Base-by-base conservation (phyloP, 2,113 vertebrate genomes). In the Fregata magnificens region DNA sequence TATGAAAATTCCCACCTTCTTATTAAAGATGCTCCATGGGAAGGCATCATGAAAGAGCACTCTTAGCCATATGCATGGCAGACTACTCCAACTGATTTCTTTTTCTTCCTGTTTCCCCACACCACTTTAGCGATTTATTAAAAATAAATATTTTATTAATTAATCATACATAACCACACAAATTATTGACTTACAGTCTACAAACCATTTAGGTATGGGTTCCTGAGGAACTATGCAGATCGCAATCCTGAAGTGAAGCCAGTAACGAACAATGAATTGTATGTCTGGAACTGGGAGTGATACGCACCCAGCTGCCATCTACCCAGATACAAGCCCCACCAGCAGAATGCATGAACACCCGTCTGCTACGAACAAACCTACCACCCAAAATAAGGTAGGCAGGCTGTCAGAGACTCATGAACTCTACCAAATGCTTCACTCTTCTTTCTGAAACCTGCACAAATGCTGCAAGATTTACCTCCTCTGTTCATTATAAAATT, bases 131-230 rank as follows among this genome's bases (percentile, higher is more conserved):
- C 78, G 1, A 82, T 89, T 89, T 89, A 89, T 79, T 94, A 8
- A 94, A 94, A 91, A 84, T 28, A 66, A 86, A 44, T 53, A 53
- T 9, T 38, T 95, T 66, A 90, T 92, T 96, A 81, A 92, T 95
- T 82, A 72, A 93, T 83, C 65, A 86, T 47, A 42, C 20, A 73
- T 38, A 71, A 71, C 26, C 59, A 91, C n/a, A 91, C 34, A 58
- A 93, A 84, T 45, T 1, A 67, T 9, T 18, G 32, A 84, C 62
- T 47, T 91, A 55, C 29, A 63, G 32, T 24, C 65, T 69, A 91
- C 21, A 86, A 78, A 55, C 52, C 32, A 52, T 82, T 91, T n/a
- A 85, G 67, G 44, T 52, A 86, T 6, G 25, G 31, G 50, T 40
- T 86, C 86, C 47, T 38, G 50, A 6, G 49, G 63, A 40, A 69